Evolutionary conservation across 2,113 vertebrate species (phyloP).

Genomic region (Bubo blakistoni): DNA sequence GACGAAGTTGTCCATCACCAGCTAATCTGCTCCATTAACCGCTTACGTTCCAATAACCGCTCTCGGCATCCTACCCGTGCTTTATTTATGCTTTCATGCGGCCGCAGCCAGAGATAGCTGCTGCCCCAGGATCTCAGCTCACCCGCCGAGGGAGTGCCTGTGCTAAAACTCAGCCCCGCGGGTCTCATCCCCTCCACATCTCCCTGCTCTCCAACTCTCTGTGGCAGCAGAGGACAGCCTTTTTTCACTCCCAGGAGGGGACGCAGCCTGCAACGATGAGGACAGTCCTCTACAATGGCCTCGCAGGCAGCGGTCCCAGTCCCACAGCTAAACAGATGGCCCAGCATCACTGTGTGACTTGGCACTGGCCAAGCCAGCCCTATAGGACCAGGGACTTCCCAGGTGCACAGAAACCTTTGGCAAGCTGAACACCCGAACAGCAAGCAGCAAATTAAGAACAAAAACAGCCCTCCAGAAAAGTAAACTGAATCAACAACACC

Average conservation of each 20-base stretch:
- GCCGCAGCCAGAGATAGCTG: not conserved
- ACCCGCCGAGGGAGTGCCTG: rapidly evolving
- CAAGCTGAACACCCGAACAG: not conserved
- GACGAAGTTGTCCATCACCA: not conserved
- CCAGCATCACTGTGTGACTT: not conserved
- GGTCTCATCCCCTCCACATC: not conserved
- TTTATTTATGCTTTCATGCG: not conserved
- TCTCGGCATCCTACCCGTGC: rapidly evolving
- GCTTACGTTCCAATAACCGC: not conserved
- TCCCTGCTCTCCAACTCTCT: not conserved
- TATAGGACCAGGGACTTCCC: not conserved
- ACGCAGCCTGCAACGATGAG: rapidly evolving
- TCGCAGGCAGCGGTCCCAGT: not conserved
- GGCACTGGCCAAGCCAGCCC: not conserved
- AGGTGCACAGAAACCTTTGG: not conserved
- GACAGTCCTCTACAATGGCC: not conserved
- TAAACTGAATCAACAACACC: rapidly evolving
- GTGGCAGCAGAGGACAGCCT: not conserved
- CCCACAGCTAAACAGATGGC: not conserved
- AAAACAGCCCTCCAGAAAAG: not conserved
- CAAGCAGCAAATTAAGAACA: not conserved
- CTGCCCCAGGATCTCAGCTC: not conserved
- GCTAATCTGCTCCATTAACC: not conserved
- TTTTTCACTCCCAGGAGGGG: not conserved
- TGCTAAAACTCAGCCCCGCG: not conserved